Conservation (phyloP, 2,888 invertebrate species). For the Cerceris ruficornis region DNA sequence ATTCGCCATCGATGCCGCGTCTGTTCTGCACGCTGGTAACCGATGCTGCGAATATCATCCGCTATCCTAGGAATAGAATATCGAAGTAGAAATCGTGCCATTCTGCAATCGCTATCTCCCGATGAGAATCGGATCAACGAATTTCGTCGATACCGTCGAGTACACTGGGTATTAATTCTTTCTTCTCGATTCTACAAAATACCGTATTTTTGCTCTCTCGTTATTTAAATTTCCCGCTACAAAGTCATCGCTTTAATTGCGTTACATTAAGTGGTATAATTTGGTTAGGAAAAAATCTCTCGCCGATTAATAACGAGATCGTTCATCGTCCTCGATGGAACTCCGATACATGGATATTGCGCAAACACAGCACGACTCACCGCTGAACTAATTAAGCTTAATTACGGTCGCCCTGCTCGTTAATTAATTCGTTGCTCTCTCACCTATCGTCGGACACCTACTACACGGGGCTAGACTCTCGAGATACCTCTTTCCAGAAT, state of each 20-base stretch:
- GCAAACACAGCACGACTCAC: slow-evolving; percentile 45
- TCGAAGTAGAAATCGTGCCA: neutral
- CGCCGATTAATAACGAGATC: slow-evolving; percentile 15
- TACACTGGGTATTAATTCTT: no score
- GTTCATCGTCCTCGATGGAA: slow-evolving; percentile 3
- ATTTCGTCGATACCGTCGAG: no score
- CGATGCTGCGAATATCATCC: slow-evolving; percentile 49
- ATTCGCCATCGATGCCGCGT: slow-evolving; percentile 52
- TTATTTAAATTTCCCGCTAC: slow-evolving; percentile 6
- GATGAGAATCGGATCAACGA: neutral
- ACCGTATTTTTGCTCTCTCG: no score
- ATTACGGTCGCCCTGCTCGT: slow-evolving; percentile 83
- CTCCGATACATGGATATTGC: slow-evolving; percentile 32
- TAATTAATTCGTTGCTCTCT: slow-evolving; percentile 63
- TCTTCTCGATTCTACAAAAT: neutral
- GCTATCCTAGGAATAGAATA: slow-evolving; percentile 46
- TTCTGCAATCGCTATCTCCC: neutral
- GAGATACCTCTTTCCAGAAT: neutral
- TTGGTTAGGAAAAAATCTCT: neutral
- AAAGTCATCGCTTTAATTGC: no score
- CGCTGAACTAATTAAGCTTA: slow-evolving; percentile 82
- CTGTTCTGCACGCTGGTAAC: slow-evolving; percentile 57
- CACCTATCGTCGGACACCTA: slow-evolving; percentile 49
- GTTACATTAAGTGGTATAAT: neutral
- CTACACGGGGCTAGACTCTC: neutral